These are phyloP conservation scores for Platysternon megacephalum DNA, from an alignment of 2,113 vertebrate species.

Conservation along the genomic window DNA sequence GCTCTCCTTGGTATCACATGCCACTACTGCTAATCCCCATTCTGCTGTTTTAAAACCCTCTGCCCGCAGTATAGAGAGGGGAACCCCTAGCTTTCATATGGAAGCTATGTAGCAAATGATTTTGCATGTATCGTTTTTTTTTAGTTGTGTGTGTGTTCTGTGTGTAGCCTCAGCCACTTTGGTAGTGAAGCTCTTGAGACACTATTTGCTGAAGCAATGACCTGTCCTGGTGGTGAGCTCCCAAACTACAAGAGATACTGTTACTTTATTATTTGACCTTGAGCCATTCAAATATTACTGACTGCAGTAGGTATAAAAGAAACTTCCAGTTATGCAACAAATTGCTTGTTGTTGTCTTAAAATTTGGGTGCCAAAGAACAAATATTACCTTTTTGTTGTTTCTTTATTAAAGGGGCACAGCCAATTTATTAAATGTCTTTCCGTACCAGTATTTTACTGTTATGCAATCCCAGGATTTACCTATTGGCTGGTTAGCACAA, in stretches of 20 bases:
- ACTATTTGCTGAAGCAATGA: not conserved
- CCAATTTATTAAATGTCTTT: not conserved
- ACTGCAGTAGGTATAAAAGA: not conserved
- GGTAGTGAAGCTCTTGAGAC: not conserved
- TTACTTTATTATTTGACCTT: not conserved
- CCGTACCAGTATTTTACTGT: not conserved
- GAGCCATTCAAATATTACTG: not conserved
- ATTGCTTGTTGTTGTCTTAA: not conserved
- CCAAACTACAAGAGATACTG: not conserved
- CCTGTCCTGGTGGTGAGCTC: not conserved
- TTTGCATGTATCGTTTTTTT: not conserved
- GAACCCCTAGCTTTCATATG: not conserved
- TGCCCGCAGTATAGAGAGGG: not conserved
- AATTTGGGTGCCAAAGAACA: not conserved
- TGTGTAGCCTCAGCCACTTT: not conserved
- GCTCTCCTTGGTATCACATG: not conserved
- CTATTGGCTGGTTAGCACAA: fast-evolving
- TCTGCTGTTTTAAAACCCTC: not conserved
- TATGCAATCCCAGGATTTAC: not conserved
- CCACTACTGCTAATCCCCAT: not conserved
- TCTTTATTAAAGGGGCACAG: not conserved
- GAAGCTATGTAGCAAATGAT: not conserved
- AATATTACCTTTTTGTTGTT: not conserved
- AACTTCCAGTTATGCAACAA: not conserved
- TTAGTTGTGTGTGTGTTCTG: not conserved